Evolutionary conservation across 2,113 vertebrate genomes (phyloP), one percentile per base, ranked within the genome.

Genomic region (Megatriorchis doriae): DNA sequence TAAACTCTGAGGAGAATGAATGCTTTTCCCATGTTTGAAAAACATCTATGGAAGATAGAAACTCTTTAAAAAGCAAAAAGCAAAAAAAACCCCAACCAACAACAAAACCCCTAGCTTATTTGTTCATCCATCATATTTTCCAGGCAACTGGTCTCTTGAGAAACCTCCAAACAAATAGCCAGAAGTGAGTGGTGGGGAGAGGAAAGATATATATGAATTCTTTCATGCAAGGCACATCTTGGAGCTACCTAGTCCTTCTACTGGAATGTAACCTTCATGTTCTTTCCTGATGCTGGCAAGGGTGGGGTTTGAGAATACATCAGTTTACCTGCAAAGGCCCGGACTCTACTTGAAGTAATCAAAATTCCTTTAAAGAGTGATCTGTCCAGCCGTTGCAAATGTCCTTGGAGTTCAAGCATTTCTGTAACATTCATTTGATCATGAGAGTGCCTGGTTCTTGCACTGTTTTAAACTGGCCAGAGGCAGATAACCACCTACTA

Each of bases 111-210:
- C 15, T 26, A 80, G 5, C 16, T 92, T 93, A 88, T 90, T 95
- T 91, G 73, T 91, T 91, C 66, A 95, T 93, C 70, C 53, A 53
- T 80, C 71, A 87, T 81, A 93, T 87, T 97, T 97, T 94, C 73
- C 91, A 94, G 81, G 48, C 89, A 93, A 85, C 73, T 72, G 27
- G 34, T 94, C 68, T 91, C 93, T 93, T 72, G 48, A 89, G 81
- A 87, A 85, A 89, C 62, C 58, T 84, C 6, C 11, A 82, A 94
- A 90, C 83, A 89, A 94, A 94, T 72, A 95, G 62, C 56, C 83
- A 94, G 73, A 81, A 94, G 38, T 92, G 87, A 95, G 42, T 70
- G 26, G 70, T 56, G 10, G 32, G 62, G 55, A 94, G 88, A 73
- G 25, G 70, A 95, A 89, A 95, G 88, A 87, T 91, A 94, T 89